Evolutionary conservation across 1,140 invertebrate genomes (phyloP).

Genomic region (Ridgeia piscesae): DNA sequence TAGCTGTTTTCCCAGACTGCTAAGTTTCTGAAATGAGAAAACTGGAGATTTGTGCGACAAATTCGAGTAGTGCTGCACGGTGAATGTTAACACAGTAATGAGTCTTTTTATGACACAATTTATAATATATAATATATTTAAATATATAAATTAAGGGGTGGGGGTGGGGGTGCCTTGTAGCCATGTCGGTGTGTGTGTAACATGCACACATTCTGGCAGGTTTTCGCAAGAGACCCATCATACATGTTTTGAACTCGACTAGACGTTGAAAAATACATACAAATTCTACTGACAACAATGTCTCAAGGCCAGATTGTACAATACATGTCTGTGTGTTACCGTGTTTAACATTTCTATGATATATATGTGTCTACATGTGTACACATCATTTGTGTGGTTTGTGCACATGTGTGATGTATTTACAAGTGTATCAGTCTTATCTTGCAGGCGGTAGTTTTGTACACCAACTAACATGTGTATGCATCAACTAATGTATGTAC

Average conservation of each 20-base stretch:
- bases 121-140: too few relatives aligned
- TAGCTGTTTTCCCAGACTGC: neutral
- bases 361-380: neutral
- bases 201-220: neutral
- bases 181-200: neutral
- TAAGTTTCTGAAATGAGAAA: too few relatives aligned
- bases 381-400: neutral
- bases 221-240: neutral
- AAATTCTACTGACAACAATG: neutral
- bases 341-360: neutral
- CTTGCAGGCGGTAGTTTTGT: neutral
- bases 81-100: too few relatives aligned
- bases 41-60: too few relatives aligned
- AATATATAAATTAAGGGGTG: too few relatives aligned
- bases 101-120: too few relatives aligned
- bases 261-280: neutral
- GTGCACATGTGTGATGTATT: neutral
- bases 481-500: too few relatives aligned
- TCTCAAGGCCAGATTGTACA: neutral
- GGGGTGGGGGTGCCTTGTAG: too few relatives aligned
- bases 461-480: too few relatives aligned
- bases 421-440: neutral
- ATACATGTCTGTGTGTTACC: neutral
- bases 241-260: neutral
- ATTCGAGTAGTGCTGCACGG: too few relatives aligned